Evolutionary conservation across 92 coral and sea anemone species (phyloP), one percentile per base, ranked within the genome.

Genomic region (Montipora capitata): DNA sequence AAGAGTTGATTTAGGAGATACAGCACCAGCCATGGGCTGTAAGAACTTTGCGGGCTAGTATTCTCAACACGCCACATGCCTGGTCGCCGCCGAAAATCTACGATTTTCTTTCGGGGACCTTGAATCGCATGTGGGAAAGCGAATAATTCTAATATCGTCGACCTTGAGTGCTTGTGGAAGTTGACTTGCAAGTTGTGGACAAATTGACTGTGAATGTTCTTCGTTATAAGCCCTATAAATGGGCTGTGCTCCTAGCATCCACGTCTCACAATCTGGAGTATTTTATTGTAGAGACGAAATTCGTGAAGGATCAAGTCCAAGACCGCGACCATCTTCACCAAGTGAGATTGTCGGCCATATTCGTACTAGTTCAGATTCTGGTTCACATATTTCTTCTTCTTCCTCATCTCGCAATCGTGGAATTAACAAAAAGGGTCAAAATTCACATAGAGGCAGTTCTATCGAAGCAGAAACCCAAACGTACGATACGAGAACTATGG

Each of bases 171-270:
- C 85, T 78, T 82, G 87, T 92, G 93, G 95, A 85, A 84, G 82
- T 74, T 76, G 69, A 52, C 82, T 77, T 74, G 65, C 72, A 67
- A 75, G 64, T 45, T 76, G 82, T 54, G 76, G 65, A 39, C 83
- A 68, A 76, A 76, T 83, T 85, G 89, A 90, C 88, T 89, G 96
- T 85, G 89, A 93, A 93, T 89, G 96, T 79, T 88, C 81, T 74
- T 77, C 81, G 65, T 78, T 85, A 15, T 72, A 59, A 93, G 96
- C 96, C 93, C 96, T 93, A 85, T 85, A 85, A 76, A 98, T 98
- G 99, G 99, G 99, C 96, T 98, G 99, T 96, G 99, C 99, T 89
- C 99, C 99, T 98, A 96, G 99, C 59, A 98, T 98, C 18, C 99
- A 98, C 98, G 98, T 98, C 67, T 98, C 99, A 49, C 99, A 98